Evolutionary conservation across 2,888 invertebrate genomes (phyloP).

Genomic region (Notodonta ziczac): DNA sequence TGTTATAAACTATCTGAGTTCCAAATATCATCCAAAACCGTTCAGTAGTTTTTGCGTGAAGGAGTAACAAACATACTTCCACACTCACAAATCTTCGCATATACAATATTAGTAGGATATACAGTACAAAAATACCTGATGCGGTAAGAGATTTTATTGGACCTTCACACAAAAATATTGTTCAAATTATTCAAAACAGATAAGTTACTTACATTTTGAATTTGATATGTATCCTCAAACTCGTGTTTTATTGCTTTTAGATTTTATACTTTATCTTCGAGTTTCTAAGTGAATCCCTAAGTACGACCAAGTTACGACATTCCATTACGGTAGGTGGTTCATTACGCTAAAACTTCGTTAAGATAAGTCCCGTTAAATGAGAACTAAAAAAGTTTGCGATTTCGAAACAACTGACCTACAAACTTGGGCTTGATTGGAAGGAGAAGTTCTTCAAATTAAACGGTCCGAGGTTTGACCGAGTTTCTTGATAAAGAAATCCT

Average conservation of each 20-base stretch:
- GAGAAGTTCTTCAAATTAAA: not conserved
- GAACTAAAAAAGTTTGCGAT: conserved; percentile 1
- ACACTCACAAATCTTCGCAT: no score
- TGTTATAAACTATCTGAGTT: no score
- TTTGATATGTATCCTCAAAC: not conserved
- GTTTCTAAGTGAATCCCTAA: conserved; percentile 3
- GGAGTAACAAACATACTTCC: no score
- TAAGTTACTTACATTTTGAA: not conserved
- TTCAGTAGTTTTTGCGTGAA: no score
- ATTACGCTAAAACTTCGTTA: not conserved
- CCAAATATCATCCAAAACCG: no score
- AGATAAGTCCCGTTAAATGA: not conserved
- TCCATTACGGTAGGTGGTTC: not conserved
- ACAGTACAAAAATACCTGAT: no score
- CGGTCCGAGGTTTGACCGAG: not conserved
- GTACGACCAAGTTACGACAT: conserved; percentile 1
- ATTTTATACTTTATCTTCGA: not conserved
- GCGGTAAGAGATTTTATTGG: no score
- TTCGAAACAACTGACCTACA: not conserved
- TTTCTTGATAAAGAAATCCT: not conserved
- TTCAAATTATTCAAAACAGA: no score
- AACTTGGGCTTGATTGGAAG: not conserved
- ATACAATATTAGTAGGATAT: no score
- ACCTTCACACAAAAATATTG: no score
- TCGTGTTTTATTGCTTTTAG: not conserved